Conservation (phyloP, 1,140 invertebrate species). For the Lordiphosa clarofinis region DNA sequence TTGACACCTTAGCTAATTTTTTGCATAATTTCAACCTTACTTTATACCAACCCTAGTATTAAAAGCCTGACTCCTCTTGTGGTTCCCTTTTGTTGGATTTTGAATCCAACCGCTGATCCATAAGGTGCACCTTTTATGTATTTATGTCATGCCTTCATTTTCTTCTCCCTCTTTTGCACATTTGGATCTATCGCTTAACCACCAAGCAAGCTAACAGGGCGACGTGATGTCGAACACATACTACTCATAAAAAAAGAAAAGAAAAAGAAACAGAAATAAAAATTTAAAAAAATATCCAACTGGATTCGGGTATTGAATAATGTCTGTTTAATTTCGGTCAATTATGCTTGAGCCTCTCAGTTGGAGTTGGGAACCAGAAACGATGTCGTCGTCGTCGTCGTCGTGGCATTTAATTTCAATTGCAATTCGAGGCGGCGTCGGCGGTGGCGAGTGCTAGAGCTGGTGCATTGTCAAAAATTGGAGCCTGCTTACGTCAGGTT, state of each 20-base stretch:
- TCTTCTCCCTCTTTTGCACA: too few relatives aligned
- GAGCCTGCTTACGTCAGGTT: constrained; percentile 51
- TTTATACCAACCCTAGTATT: too few relatives aligned
- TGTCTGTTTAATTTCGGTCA: constrained; percentile 70
- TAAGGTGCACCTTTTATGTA: too few relatives aligned
- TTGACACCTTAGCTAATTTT: too few relatives aligned
- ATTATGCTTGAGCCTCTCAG: constrained; percentile 52
- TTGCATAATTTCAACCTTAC: too few relatives aligned
- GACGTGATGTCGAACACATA: constrained; percentile 62
- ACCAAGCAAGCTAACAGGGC: constrained; percentile 32
- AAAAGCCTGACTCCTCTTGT: too few relatives aligned
- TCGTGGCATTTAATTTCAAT: constrained; percentile 63
- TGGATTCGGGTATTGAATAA: constrained; percentile 56
- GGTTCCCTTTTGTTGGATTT: too few relatives aligned
- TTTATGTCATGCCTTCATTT: too few relatives aligned
- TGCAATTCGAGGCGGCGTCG: constrained; percentile 32
- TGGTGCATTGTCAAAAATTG: constrained; percentile 54
- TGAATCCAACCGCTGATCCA: too few relatives aligned
- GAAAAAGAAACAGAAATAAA: constrained; percentile 6
- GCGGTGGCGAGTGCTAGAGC: neutral
- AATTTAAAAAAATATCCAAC: constrained; percentile 12
- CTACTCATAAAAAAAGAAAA: constrained; percentile 1
- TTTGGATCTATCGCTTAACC: too few relatives aligned
- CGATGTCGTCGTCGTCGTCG: constrained; percentile 24
- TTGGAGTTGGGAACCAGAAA: constrained; percentile 31